Base-by-base conservation (phyloP, 2,797 vertebrate genomes). In the Distichodus sexfasciatus region DNA sequence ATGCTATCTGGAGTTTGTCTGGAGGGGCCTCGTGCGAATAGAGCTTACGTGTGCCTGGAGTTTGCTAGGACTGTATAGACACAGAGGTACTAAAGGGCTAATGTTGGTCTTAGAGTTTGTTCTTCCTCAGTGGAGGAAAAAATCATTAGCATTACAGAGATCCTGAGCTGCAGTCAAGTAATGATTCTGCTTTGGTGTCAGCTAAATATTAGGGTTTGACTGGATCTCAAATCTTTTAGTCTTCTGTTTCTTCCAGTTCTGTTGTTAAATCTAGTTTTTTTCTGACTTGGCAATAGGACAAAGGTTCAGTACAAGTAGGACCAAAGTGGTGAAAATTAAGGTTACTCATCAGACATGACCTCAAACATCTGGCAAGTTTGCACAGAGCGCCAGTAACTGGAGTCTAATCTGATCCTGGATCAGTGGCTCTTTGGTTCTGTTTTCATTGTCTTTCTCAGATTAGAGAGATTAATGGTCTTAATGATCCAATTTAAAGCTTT, bases 1-100 rank as follows among this genome's bases (percentile, higher is more conserved):
- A 10, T 70, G 62, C 72, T 67, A 74, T 71, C 73, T 71, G 57
- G 61, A 60, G 31, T 63, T 61, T 73, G 55, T 69, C 55, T 53
- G 47, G 12, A 35, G 28, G 21, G 69, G 50, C 24, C 53, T 6
- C 21, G 57, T 65, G 36, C 38, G 63, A 75, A 53, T 54, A 61
- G 54, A 44, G 23, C 35, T 46, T 15, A 15, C 46, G 48, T 51
- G 54, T 54, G 46, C 35, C 41, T 69, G 53, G 9, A n/a, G 48
- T 51, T 47, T 54, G 46, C 35, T 41, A 65, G 53, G 9, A n/a
- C 36, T 51, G 15, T 24, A 35, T 44, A 50, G n/a, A 33, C 31
- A 29, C 23, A 44, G 26, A 19, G 57, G 26, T 31, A 43, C n/a
- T 23, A 31, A 36, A 21, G 17, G 44, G 46, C 31, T 61, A 12